Percentiles rank a stretch among this genome's conserved stretches.
phyloP scores from a whole-genome alignment of 2,797 vertebrate genomes.

The Ptychadena robeensis region DNA sequence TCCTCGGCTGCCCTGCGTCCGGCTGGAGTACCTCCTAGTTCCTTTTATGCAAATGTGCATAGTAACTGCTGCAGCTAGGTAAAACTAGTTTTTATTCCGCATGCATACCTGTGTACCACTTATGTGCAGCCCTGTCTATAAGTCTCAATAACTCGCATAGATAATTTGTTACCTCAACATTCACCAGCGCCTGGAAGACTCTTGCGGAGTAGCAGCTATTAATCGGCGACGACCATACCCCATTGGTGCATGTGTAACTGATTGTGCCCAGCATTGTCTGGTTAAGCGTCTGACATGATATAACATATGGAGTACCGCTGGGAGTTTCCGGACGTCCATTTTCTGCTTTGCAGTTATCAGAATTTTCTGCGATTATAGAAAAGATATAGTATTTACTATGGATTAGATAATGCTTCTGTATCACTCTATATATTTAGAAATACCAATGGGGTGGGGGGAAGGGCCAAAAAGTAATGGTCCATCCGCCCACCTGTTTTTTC shows the following conservation, averaged over 20 bases:
- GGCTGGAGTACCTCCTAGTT: no score
- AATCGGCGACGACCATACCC: not conserved
- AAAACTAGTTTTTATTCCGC: no score
- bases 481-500: no score
- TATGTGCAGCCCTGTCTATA: no score
- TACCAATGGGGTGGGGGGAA: no score
- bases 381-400: not conserved
- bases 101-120: no score
- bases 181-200: not conserved
- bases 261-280: not conserved
- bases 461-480: no score
- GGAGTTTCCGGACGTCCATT: not conserved
- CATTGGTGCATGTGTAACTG: constrained; percentile 7
- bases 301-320: not conserved
- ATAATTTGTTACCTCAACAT: constrained; percentile 6
- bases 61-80: no score
- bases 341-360: not conserved
- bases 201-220: not conserved
- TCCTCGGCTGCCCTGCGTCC: no score
- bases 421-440: no score
- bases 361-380: not conserved
- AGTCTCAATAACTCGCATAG: no score
- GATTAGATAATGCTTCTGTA: not conserved
- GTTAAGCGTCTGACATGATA: not conserved
- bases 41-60: no score